These are phyloP conservation scores for Morone saxatilis DNA, from an alignment of 2,113 vertebrate genomes.

Conservation along the genomic window DNA sequence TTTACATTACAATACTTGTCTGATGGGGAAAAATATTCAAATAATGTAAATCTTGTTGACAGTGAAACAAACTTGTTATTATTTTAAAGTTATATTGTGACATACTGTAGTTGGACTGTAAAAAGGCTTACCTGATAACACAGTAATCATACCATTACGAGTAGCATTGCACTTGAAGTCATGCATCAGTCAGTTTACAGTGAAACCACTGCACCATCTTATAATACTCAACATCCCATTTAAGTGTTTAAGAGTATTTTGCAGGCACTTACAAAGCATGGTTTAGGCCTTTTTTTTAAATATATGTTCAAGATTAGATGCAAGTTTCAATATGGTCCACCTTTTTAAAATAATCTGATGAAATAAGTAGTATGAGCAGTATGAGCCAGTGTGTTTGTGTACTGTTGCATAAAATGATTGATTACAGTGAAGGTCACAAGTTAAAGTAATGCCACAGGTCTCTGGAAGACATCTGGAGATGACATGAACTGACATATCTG, in stretches of 20 bases:
- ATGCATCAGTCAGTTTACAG: constrained; percentile 64
- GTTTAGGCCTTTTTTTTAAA: constrained; percentile 44
- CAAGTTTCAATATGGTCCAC: constrained; percentile 51
- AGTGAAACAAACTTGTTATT: constrained; percentile 19
- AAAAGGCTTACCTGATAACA: constrained; percentile 66
- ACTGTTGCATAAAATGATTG: constrained; percentile 53
- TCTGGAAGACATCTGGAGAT: constrained; percentile 62
- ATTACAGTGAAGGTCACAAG: constrained; percentile 43
- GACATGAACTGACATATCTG: constrained; percentile 31
- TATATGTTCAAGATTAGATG: constrained; percentile 49
- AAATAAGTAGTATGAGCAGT: background rate
- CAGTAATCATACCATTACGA: constrained; percentile 39
- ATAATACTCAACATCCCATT: constrained; percentile 28
- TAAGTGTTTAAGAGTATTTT: constrained; percentile 51
- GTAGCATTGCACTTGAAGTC: constrained; percentile 59
- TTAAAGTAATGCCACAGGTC: constrained; percentile 20
- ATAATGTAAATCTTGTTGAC: constrained; percentile 19
- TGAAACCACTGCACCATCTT: constrained; percentile 38
- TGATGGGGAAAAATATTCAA: constrained; percentile 17
- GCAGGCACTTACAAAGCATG: constrained; percentile 78
- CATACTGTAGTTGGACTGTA: constrained; percentile 31
- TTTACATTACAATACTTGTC: constrained; percentile 46
- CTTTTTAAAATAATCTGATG: constrained; percentile 17
- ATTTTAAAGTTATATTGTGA: constrained; percentile 36
- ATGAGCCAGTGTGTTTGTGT: constrained; percentile 10